Evolutionary conservation across 2,888 invertebrate species (phyloP).

Genomic region (Apotomis capreana): DNA sequence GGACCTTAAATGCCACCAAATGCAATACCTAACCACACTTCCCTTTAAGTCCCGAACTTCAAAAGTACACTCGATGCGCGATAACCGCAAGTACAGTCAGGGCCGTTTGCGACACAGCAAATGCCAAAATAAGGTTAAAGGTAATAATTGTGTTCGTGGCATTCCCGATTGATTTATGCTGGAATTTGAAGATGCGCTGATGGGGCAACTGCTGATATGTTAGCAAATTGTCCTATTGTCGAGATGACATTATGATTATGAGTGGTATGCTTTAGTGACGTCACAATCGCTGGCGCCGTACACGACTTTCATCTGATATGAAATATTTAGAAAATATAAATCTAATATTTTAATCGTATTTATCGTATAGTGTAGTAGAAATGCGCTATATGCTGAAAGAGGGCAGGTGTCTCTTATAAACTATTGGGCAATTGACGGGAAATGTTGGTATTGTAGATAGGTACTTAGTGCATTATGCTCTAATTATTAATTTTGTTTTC

Average conservation of each 20-base stretch:
- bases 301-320: background rate
- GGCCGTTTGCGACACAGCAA: conserved; percentile 78
- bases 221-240: conserved; percentile 36
- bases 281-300: conserved; percentile 15
- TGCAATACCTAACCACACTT: background rate
- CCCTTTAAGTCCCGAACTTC: conserved; percentile 11
- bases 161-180: conserved; percentile 73
- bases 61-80: conserved; percentile 23
- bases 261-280: conserved; percentile 24
- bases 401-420: too few relatives aligned
- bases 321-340: too few relatives aligned
- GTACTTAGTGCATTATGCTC: too few relatives aligned
- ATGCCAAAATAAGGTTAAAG: conserved; percentile 83
- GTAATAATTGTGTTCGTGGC: conserved; percentile 70
- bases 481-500: too few relatives aligned
- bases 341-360: too few relatives aligned
- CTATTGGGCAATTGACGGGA: too few relatives aligned
- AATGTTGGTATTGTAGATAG: too few relatives aligned
- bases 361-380: too few relatives aligned
- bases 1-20: background rate
- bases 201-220: conserved; percentile 33
- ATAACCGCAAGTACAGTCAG: conserved; percentile 56
- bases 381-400: too few relatives aligned
- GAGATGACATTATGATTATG: conserved; percentile 21
- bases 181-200: conserved; percentile 65